A percentile compares a stretch with the other conserved stretches of the same genome.
phyloP scores from a whole-genome alignment of 2,888 invertebrate genomes.

The Ceramica pisi region DNA sequence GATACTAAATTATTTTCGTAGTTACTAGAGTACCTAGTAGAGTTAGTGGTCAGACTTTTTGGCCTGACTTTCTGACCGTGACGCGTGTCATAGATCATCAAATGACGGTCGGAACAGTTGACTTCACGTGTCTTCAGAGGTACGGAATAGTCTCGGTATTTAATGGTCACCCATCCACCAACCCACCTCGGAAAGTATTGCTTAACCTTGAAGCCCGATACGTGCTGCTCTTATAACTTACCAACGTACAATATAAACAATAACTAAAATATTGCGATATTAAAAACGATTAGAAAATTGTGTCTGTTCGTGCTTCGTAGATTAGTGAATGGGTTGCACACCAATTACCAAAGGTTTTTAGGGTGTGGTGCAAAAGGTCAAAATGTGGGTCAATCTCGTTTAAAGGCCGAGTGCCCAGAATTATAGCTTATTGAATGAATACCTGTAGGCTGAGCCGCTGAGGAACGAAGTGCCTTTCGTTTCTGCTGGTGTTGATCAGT shows the following conservation, averaged over 20 bases:
- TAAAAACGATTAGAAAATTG: slow-evolving; percentile 2
- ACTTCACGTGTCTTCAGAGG: no score
- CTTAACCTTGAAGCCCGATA: no score
- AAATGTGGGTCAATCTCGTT: slow-evolving; percentile 73
- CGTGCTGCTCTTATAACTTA: no score
- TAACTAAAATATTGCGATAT: not conserved
- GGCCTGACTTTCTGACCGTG: not conserved
- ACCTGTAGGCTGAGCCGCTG: slow-evolving; percentile 7
- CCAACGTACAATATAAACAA: no score
- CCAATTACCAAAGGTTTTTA: slow-evolving; percentile 47
- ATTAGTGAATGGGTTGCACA: not conserved
- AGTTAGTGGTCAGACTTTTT: no score
- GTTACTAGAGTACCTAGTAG: no score
- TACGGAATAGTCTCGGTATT: no score
- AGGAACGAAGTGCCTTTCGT: slow-evolving; percentile 4
- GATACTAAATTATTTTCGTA: no score
- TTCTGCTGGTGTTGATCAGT: not conserved
- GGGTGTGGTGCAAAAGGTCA: slow-evolving; percentile 76
- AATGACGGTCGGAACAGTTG: no score
- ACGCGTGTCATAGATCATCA: no score
- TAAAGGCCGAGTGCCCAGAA: slow-evolving; percentile 70
- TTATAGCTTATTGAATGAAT: slow-evolving; percentile 56
- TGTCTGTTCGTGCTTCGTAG: not conserved
- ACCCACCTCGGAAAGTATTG: no score
- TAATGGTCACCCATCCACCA: no score